phyloP scores from a whole-genome alignment of 2,113 vertebrate species.

The Sturnus vulgaris region DNA sequence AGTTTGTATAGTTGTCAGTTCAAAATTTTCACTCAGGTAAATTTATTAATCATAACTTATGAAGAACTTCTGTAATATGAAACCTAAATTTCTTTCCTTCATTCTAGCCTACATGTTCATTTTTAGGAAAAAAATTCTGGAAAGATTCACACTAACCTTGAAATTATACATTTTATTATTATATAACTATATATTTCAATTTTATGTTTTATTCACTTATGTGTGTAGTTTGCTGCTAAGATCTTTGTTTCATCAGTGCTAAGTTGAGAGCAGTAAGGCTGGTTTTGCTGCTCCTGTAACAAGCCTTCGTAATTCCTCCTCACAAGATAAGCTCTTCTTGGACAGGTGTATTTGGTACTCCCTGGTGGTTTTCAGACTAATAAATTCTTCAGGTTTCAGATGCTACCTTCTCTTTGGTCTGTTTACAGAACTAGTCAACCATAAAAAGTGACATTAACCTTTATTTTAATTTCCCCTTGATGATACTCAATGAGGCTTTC shows the following conservation, averaged over 20 bases:
- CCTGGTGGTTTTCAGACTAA: not conserved
- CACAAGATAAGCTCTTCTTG: not conserved
- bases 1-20: not conserved
- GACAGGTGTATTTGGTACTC: not conserved
- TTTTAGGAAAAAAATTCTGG: not conserved
- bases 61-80: not conserved
- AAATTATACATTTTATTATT: not conserved
- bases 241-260: not conserved
- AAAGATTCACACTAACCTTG: not conserved
- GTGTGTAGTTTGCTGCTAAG: not conserved
- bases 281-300: not conserved
- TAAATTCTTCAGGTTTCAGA: conserved; percentile 53
- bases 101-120: fast-evolving
- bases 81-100: fast-evolving
- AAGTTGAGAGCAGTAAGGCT: not conserved
- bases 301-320: not conserved
- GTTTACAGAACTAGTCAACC: conserved; percentile 45
- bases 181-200: not conserved
- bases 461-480: conserved; percentile 52
- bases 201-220: not conserved
- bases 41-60: not conserved
- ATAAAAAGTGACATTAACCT: conserved; percentile 66
- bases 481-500: not conserved
- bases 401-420: conserved; percentile 8
- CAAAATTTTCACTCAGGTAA: not conserved